Evolutionary conservation across 2,888 invertebrate species (phyloP).

Genomic region (Ornithoptera alexandrae): DNA sequence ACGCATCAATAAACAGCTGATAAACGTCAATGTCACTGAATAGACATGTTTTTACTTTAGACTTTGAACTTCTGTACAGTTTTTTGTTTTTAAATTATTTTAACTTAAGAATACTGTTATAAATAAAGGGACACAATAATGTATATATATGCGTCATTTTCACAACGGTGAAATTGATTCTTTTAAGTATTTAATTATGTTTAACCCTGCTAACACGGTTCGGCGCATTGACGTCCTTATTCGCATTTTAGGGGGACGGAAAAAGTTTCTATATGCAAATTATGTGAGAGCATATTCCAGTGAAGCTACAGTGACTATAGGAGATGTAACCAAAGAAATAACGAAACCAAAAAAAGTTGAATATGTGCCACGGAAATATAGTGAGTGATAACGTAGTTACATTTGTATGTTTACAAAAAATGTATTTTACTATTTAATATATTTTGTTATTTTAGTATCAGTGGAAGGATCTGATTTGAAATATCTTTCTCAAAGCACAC

Average conservation of each 20-base stretch:
- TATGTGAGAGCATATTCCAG: conserved; percentile 67
- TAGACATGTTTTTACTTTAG: conserved; percentile 41
- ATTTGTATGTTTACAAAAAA: background rate
- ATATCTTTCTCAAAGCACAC: conserved; percentile 83
- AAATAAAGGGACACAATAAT: conserved; percentile 31
- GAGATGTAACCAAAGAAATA: conserved; percentile 84
- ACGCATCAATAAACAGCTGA: conserved; percentile 36
- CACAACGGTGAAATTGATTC: conserved; percentile 8
- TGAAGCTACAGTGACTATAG: conserved; percentile 84
- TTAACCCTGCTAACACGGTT: conserved; percentile 65
- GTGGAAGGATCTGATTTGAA: conserved; percentile 76
- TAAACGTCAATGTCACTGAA: conserved; percentile 34
- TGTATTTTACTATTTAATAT: conserved; percentile 11
- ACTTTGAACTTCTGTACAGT: conserved; percentile 65
- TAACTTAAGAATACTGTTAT: conserved; percentile 35
- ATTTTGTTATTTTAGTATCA: conserved; percentile 50
- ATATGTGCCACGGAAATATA: conserved; percentile 90
- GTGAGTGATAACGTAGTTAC: conserved; percentile 78
- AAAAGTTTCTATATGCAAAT: conserved; percentile 61
- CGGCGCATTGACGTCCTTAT: conserved; percentile 74
- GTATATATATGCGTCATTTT: conserved; percentile 32
- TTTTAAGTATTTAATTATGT: conserved; percentile 45
- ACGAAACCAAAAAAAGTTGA: conserved; percentile 83
- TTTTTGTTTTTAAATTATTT: conserved; percentile 38
- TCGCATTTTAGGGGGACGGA: conserved; percentile 68